Evolutionary conservation across 1,140 invertebrate genomes (phyloP), one percentile per base, ranked within the genome.

Genomic region (Drosophila insularis): DNA sequence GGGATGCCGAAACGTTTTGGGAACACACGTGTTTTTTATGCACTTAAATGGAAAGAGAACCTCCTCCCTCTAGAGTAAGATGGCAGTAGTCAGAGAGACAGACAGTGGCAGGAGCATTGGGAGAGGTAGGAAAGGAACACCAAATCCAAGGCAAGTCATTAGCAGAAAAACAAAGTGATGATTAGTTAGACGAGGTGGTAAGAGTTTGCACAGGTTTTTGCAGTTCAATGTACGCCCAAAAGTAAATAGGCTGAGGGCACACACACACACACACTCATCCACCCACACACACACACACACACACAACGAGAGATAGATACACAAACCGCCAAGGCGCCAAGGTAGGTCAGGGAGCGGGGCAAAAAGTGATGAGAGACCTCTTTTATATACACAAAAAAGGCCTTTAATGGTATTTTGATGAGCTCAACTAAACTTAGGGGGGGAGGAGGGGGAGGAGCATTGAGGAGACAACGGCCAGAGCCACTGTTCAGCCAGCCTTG

Each of bases 1-100:
- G 79, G 79, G 82, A 79, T 87, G 76, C 79, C 84, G 82, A 86
- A 86, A 89, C 82, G 82, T 86, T 86, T 86, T 86, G 85, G 85
- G 69, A 86, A 87, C 79, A 87, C 79, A 82, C 79, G 72, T 68
- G 27, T 55, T 64, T 63, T 55, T 50, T 70, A 66, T 81, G 56
- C 81, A 78, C 68, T 87, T 79, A 82, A 71, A 79, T 73, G 72
- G 55, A 55, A 60, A 11, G 2, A 11, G 2, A 3, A 67, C 59
- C 31, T 60, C 65, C 43, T 46, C 66, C 77, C 35, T 27, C 39
- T 10, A 46, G 60, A 46, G 39, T 5, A 17, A 11, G 27, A 19
- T 11, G 53, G 11, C 4, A 7, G 13, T 14, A 0, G 21, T 17
- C 11, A 39, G 13, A 35, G 46, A 53, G 56, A 4, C 11, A 21